Conservation (phyloP, 2,888 invertebrate species). For the Drosophila macrospina region DNA sequence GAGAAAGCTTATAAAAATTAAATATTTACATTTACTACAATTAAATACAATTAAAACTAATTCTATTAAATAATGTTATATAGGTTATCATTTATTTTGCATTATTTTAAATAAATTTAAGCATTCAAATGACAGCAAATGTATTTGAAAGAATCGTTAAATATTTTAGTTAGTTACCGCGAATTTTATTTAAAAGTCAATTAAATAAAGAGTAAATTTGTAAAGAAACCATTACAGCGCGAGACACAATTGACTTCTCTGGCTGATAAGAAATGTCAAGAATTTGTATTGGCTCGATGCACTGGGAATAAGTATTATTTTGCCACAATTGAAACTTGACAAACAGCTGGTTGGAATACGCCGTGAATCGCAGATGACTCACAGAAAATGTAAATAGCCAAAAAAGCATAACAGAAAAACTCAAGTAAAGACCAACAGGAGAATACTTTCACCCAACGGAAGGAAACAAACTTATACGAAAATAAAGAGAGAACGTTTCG, state of each 20-base stretch:
- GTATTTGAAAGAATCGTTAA: no score
- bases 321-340: constrained; percentile 7
- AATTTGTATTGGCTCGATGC: no score
- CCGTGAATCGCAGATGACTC: constrained; percentile 25
- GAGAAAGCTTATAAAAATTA: no score
- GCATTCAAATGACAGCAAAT: no score
- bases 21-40: not conserved
- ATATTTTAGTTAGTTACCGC: no score
- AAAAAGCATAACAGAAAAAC: constrained; percentile 30
- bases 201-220: not conserved
- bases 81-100: no score
- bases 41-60: no score
- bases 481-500: constrained; percentile 11
- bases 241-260: not conserved
- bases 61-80: no score
- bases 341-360: constrained; percentile 7
- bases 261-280: not conserved
- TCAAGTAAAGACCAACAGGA: constrained; percentile 59
- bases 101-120: no score
- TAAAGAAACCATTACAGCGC: not conserved
- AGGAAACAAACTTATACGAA: not conserved
- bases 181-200: no score
- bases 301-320: constrained; percentile 16
- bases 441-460: constrained; percentile 43
- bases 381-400: not conserved